A percentile compares a stretch with the other conserved stretches of the same genome.
phyloP scores from a whole-genome alignment of 2,888 invertebrate genomes.

The Elmis aenea region DNA sequence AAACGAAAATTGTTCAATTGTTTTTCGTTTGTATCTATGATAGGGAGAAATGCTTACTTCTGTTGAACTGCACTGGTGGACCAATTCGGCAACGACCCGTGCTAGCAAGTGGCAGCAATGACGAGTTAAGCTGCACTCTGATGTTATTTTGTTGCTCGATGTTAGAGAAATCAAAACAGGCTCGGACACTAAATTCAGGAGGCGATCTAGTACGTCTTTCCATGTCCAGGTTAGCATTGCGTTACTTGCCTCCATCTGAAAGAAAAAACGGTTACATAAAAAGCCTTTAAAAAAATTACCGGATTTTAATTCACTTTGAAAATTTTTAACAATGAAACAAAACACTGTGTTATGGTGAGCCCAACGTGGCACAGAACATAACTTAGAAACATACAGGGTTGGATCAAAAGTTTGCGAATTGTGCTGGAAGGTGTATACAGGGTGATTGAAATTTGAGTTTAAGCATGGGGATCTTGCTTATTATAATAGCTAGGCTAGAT shows the following conservation, averaged over 20 bases:
- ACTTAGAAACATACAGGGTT: no score
- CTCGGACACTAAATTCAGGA: constrained; percentile 75
- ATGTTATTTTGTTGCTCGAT: constrained; percentile 44
- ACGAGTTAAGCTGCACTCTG: constrained; percentile 36
- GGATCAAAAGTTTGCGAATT: no score
- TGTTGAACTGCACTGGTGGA: constrained; percentile 70
- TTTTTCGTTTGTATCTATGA: constrained; percentile 1
- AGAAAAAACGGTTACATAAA: constrained; percentile 7
- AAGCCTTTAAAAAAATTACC: constrained; percentile 6
- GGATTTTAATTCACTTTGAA: background rate
- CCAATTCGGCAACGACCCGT: constrained; percentile 82
- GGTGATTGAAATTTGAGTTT: no score
- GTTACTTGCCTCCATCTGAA: constrained; percentile 44
- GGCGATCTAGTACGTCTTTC: constrained; percentile 71
- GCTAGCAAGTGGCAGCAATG: constrained; percentile 74
- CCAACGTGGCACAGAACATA: no score
- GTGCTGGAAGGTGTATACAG: no score
- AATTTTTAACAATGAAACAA: no score
- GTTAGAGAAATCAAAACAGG: constrained; percentile 64
- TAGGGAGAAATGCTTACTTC: constrained; percentile 62
- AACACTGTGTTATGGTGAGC: no score
- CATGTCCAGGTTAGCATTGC: constrained; percentile 41
- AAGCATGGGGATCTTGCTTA: no score
- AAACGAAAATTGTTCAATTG: no score
- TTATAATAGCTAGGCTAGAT: no score